Evolutionary conservation across 2,797 vertebrate species (phyloP).

Genomic region (Poecilia velifera): DNA sequence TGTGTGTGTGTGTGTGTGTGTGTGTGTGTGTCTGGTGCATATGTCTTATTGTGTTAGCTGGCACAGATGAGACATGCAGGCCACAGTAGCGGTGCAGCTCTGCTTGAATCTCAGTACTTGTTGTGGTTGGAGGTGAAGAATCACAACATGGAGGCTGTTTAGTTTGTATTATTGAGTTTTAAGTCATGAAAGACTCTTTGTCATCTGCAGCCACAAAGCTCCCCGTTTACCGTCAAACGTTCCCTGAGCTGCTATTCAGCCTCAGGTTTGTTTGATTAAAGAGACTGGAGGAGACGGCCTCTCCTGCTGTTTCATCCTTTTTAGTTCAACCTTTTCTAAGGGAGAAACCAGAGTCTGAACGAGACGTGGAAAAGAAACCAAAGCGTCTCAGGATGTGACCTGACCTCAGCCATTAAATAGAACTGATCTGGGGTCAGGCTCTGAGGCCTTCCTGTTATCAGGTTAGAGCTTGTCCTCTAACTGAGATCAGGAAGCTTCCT

Average conservation of each 20-base stretch:
- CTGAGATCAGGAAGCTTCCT: slow-evolving; percentile 9
- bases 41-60: slow-evolving; percentile 19
- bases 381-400: not conserved
- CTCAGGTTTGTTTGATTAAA: not conserved
- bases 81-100: not conserved
- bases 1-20: not conserved
- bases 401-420: not conserved
- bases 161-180: not conserved
- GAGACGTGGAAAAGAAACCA: not conserved
- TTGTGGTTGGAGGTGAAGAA: not conserved
- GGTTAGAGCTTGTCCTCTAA: not conserved
- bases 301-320: not conserved
- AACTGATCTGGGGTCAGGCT: too few relatives aligned
- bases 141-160: not conserved
- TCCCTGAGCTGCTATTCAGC: not conserved
- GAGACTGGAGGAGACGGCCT: not conserved
- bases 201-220: not conserved
- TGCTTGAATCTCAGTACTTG: not conserved
- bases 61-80: slow-evolving; percentile 1
- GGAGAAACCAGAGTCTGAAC: not conserved
- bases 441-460: not conserved
- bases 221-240: not conserved
- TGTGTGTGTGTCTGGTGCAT: not conserved
- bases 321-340: not conserved
- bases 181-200: not conserved